Conservation (phyloP, 2,888 invertebrate genomes). For the Cerastis rubricosa region DNA sequence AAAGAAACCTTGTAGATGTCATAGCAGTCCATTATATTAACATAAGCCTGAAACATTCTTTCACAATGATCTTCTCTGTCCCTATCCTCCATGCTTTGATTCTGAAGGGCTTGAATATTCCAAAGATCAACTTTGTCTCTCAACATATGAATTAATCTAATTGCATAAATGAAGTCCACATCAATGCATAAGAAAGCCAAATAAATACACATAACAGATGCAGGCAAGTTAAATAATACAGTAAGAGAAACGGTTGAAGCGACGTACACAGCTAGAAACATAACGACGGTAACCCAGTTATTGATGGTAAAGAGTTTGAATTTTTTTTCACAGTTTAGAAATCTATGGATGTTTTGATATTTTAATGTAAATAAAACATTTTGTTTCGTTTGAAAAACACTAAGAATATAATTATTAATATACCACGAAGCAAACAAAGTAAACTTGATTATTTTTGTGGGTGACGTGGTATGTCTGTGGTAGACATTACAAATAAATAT, state of each 20-base stretch:
- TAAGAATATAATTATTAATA: background rate
- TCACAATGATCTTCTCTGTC: background rate
- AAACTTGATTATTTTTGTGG: background rate
- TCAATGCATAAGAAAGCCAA: constrained; percentile 5
- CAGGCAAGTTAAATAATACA: background rate
- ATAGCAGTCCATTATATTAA: constrained; percentile 34
- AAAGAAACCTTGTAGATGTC: constrained; percentile 13
- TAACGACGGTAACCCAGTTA: constrained; percentile 13
- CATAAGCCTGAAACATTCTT: constrained; percentile 25
- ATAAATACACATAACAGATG: background rate
- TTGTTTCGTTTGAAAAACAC: background rate
- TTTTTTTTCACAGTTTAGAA: background rate
- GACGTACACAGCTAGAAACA: background rate
- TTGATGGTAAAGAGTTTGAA: constrained; percentile 2
- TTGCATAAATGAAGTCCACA: constrained; percentile 27
- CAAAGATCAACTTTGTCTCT: constrained; percentile 40
- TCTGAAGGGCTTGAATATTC: constrained; percentile 28
- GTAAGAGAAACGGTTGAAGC: fast-evolving
- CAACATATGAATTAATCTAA: constrained; percentile 27
- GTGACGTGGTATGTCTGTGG: background rate
- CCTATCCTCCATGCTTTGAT: background rate
- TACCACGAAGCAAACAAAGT: background rate
- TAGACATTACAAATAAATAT: background rate
- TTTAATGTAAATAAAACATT: constrained; percentile 2
- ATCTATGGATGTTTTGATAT: constrained; percentile 18